Evolutionary conservation across 2,888 invertebrate species (phyloP), one percentile per base, ranked within the genome.

Genomic region (Eristalis pertinax): DNA sequence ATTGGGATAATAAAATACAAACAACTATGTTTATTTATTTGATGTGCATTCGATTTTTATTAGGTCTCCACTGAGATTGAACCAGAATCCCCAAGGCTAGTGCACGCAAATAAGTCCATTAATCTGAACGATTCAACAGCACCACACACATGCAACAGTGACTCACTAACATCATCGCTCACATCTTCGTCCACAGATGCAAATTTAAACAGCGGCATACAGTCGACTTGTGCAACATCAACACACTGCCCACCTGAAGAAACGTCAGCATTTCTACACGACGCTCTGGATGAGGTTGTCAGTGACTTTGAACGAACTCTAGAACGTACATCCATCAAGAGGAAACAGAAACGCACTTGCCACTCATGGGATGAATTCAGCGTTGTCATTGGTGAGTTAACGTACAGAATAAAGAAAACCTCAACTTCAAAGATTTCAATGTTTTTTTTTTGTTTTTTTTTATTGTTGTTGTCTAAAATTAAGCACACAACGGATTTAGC

Each of bases 301-400:
- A 94, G 94, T 76, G 96, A 96, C 92, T 96, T 96, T 91, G 96
- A 96, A 92, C 94, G 95, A 89, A 95, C 96, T 24, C 92, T 96
- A 84, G 95, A 95, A 89, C 93, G 95, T 78, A 94, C 95, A 65
- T 89, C 94, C 91, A 91, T 92, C 90, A 90, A 90, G 78, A 90
- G 91, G 19, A 92, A 92, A 75, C 86, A 88, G 38, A 90, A 90
- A 62, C 90, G 90, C 22, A 86, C 68, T 43, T 89, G 91, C 83
- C 81, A 89, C 83, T 87, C 89, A 50, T 90, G 90, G 90, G 91
- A 91, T 78, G 90, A 89, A 24, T 90, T 89, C 89, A 91, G 89
- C 84, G 90, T 91, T 89, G 89, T 89, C 24, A 89, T 91, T 90
- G 91, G 92, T 92, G 89, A 92, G 92, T 90, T 67, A 62, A 32